A percentile compares a stretch with the other conserved stretches of the same genome.
phyloP scores from a whole-genome alignment of 2,113 vertebrate genomes.

The Lampris megalopsis region DNA sequence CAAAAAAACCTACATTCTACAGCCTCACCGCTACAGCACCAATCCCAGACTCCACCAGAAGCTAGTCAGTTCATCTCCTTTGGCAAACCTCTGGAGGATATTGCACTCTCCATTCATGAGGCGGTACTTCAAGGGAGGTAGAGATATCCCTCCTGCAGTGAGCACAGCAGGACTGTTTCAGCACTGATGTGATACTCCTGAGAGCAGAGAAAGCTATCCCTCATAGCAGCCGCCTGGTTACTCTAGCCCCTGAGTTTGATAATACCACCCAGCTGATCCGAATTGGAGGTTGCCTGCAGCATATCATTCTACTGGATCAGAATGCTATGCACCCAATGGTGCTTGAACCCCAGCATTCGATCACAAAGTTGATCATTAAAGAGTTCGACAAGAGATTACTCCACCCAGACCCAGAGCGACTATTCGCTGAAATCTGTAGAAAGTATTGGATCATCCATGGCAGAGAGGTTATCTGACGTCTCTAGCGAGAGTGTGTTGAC shows the following conservation, averaged over 20 bases:
- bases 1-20: neutral
- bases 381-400: slow-evolving; percentile 3
- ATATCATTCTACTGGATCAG: neutral
- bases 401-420: slow-evolving; percentile 14
- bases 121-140: neutral
- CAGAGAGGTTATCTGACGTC: neutral
- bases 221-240: neutral
- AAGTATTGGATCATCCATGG: slow-evolving; percentile 18
- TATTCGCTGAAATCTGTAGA: slow-evolving; percentile 20
- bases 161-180: slow-evolving; percentile 2
- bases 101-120: neutral
- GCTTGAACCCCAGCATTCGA: slow-evolving; percentile 13
- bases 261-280: neutral
- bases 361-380: slow-evolving; percentile 15
- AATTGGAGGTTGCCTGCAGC: neutral
- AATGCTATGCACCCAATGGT: slow-evolving; percentile 12
- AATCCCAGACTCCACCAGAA: neutral
- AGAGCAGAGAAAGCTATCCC: neutral
- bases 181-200: neutral
- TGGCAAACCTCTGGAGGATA: neutral
- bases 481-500: slow-evolving; percentile 4
- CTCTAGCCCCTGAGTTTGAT: slow-evolving; percentile 24
- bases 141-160: neutral
- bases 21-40: neutral
- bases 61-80: neutral